Evolutionary conservation across 2,797 vertebrate genomes (phyloP).

Genomic region (Tarsius wallacei): DNA sequence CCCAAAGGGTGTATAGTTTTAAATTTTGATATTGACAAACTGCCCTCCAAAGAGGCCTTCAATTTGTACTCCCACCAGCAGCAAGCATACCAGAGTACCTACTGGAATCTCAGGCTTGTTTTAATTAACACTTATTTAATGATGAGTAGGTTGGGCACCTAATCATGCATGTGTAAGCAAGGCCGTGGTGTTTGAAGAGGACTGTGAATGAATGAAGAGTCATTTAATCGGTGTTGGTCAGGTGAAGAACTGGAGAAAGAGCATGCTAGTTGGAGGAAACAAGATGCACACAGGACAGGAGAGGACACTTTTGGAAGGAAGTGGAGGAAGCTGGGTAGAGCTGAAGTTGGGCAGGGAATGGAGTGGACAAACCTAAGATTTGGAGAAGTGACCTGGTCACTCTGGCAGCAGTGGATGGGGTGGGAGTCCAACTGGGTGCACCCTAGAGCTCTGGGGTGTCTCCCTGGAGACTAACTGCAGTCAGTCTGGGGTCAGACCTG

Average conservation of each 20-base stretch:
- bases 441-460: background rate
- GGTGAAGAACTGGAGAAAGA: no score
- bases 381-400: no score
- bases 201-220: background rate
- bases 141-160: rapidly evolving
- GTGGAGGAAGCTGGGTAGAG: no score
- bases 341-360: no score
- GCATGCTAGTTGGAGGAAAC: no score
- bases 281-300: no score
- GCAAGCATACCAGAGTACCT: background rate
- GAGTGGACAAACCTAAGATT: no score
- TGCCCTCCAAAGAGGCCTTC: background rate
- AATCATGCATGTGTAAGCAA: background rate
- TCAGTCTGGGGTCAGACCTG: background rate
- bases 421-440: no score
- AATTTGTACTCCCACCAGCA: background rate
- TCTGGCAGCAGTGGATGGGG: no score
- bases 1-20: background rate
- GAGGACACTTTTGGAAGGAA: no score
- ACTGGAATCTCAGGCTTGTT: background rate
- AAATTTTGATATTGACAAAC: background rate
- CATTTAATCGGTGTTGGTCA: no score
- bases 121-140: background rate
- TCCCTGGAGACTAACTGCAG: background rate
- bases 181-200: background rate